Evolutionary conservation across 2,113 vertebrate genomes (phyloP), one percentile per base, ranked within the genome.

Genomic region (Syrrhaptes paradoxus): DNA sequence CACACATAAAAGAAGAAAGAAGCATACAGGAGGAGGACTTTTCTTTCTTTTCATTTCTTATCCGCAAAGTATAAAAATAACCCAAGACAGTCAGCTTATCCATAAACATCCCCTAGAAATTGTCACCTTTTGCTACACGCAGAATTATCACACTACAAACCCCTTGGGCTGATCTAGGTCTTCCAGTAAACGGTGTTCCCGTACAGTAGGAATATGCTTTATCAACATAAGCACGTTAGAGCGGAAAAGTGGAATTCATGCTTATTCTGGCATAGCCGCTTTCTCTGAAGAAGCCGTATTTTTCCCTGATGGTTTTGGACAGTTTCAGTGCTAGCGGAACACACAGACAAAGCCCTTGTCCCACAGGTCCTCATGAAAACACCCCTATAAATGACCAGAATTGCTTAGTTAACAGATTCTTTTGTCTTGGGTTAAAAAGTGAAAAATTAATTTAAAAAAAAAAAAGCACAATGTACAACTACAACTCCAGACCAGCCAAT

Each of bases 51-150:
- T 76, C 38, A 65, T 80, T 84, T 57, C 79, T 90, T 63, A 85
- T 87, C 91, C 84, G 48, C 32, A 36, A 81, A 77, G 61, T 43
- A 82, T 34, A 59, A 93, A 82, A 82, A 79, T 24, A 93, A 61
- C 38, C 49, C 78, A 68, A 70, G 89, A 71, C 41, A 67, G 65
- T 16, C 74, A 87, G 58, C 77, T 95, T 82, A 72, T 70, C 82
- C 94, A 91, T 85, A 94, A 90, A 82, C 87, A 96, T 65, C 49
- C 49, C 74, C 36, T 76, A n/a, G 32, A 13, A 93, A 93, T 18
- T 10, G 67, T 90, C 89, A 74, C 14, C 4, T 96, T 94, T 57
- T 5, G 4, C 62, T 87, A 59, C n/a, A 19, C 2, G 3, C 28
- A 36, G 70, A 79, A 71, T 87, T 45, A 95, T 57, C 74, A 57